These are phyloP conservation scores for Thumatha senex DNA, from an alignment of 2,888 invertebrate genomes.

Conservation along the genomic window DNA sequence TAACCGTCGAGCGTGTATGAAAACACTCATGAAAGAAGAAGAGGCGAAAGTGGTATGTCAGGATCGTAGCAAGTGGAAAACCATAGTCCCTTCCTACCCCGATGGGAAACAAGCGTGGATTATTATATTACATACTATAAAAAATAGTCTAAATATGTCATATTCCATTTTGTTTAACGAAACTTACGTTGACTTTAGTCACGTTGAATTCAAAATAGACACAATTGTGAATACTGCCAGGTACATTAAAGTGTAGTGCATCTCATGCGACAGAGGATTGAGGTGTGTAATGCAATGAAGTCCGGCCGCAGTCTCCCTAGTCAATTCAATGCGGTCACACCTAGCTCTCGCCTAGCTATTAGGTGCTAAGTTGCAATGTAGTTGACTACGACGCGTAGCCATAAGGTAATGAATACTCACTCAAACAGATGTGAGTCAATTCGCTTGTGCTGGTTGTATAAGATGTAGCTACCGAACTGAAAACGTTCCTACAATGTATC, in stretches of 20 bases:
- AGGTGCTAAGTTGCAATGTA: constrained; percentile 51
- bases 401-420: constrained; percentile 38
- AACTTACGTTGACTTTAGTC: too few species aligned
- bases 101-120: too few species aligned
- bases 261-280: constrained; percentile 20
- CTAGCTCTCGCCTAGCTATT: constrained; percentile 26
- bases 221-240: constrained; percentile 12
- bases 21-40: too few species aligned
- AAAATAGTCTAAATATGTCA: too few species aligned
- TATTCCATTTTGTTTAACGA: too few species aligned
- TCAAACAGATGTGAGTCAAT: constrained; percentile 23
- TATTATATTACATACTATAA: too few species aligned
- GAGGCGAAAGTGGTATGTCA: too few species aligned
- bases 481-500: not conserved
- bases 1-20: too few species aligned
- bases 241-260: constrained; percentile 5
- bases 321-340: constrained; percentile 50
- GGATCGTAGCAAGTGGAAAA: too few species aligned
- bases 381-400: constrained; percentile 36
- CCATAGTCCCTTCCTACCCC: too few species aligned
- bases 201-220: not conserved
- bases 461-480: not conserved
- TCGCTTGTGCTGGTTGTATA: constrained; percentile 10
- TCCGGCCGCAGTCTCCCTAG: constrained; percentile 26
- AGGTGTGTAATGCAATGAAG: constrained; percentile 52